Evolutionary conservation across 2,888 invertebrate species (phyloP), one percentile per base, ranked within the genome.

Genomic region (Trisateles emortualis): DNA sequence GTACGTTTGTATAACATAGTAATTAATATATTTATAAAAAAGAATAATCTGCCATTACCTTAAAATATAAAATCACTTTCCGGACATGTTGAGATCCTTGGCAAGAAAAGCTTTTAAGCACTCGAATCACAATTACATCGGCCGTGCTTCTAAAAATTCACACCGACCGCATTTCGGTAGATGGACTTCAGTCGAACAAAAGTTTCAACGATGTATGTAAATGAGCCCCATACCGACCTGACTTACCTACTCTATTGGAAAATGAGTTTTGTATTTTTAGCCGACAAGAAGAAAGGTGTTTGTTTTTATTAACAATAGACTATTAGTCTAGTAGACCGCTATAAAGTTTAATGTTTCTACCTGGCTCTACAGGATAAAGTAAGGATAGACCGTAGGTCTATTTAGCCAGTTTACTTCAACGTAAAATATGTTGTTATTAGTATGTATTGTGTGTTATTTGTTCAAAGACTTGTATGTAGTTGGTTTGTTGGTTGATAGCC

Each of bases 41-140:
- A 11, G 9, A 10, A 30, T 36, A 54, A 41, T 62, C n/a, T n/a
- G n/a, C n/a, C n/a, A 40, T 50, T 57, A 47, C 51, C 39, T 54
- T 42, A 32, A 52, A 43, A 42, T 56, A 50, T 13, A 40, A 26
- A 41, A 40, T 52, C 35, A 39, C 29, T 36, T 29, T 59, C 56
- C 73, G 76, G 76, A 76, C 72, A 72, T 81, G 79, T 79, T 72
- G 70, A 76, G 79, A 76, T 73, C 74, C 68, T 76, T 71, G 62
- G 66, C 76, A 81, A 81, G 80, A 78, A 83, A 85, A 87, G 86
- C 86, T 86, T 87, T 87, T 83, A 86, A 83, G 74, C 83, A 79
- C 85, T 87, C 70, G 76, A 85, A 74, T 74, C 71, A 76, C 80
- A 85, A 85, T 87, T 83, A 84, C 79, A 80, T 74, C 69, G 59